phyloP scores from a whole-genome alignment of 2,113 vertebrate species.

The Apodemus sylvaticus region DNA sequence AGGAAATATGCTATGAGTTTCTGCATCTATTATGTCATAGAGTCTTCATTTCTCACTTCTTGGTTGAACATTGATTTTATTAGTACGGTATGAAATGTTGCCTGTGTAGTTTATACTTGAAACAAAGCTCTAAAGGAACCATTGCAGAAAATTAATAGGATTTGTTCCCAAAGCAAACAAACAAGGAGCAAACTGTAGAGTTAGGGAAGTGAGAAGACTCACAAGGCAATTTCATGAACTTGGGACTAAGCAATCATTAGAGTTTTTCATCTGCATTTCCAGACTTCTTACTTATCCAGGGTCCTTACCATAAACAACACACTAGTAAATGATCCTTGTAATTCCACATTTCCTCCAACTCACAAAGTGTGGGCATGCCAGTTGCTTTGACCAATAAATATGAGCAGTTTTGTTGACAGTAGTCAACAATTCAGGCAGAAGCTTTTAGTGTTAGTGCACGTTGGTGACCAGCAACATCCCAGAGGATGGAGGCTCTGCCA shows the following conservation, averaged over 20 bases:
- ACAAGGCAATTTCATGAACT: neutral
- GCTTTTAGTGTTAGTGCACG: neutral
- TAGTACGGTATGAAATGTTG: conserved; percentile 59
- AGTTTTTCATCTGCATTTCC: neutral
- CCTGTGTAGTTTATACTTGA: neutral
- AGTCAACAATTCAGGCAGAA: neutral
- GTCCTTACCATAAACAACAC: conserved; percentile 11
- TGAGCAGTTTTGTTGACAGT: neutral
- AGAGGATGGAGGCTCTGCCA: neutral
- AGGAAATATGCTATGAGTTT: conserved; percentile 40
- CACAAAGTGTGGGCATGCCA: neutral
- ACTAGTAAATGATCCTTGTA: conserved; percentile 49
- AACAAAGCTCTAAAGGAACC: neutral
- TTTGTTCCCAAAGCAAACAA: conserved; percentile 2
- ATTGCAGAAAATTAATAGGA: conserved; percentile 20
- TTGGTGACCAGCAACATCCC: neutral
- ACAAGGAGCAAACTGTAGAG: conserved; percentile 5
- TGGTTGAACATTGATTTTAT: conserved; percentile 52
- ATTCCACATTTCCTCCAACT: neutral
- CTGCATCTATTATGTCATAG: neutral
- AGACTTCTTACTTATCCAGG: conserved; percentile 9
- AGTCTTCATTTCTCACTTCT: conserved; percentile 11
- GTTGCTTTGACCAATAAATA: neutral
- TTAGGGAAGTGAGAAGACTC: neutral
- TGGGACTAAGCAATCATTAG: neutral